Conservation (phyloP, 2,113 vertebrate species). For the Toxostoma redivivum region DNA sequence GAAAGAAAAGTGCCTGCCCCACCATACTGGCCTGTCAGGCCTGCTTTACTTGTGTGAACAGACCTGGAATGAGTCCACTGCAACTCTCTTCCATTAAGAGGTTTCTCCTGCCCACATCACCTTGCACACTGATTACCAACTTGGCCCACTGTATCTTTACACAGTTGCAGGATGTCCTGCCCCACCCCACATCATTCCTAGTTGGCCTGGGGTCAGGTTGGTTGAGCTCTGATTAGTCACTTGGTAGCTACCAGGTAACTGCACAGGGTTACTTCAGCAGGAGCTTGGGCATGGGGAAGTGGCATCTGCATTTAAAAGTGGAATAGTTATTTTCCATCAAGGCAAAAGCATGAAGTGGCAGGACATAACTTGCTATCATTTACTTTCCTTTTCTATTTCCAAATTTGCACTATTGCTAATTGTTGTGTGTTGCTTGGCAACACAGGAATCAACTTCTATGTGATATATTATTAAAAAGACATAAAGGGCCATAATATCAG, state of each 20-base stretch:
- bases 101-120: not conserved
- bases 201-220: not conserved
- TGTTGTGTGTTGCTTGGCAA: not conserved
- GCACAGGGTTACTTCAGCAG: not conserved
- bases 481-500: not conserved
- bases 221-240: not conserved
- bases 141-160: no score
- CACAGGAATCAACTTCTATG: not conserved
- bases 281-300: not conserved
- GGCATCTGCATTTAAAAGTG: not conserved
- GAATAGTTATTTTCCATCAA: not conserved
- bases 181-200: not conserved
- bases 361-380: not conserved
- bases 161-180: accelerated
- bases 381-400: not conserved
- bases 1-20: not conserved
- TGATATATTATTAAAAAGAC: not conserved
- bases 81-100: accelerated
- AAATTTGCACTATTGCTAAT: not conserved
- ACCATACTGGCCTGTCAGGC: no score
- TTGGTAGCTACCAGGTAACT: not conserved
- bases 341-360: not conserved
- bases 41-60: not conserved
- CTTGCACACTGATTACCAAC: not conserved
- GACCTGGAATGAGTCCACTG: not conserved